Evolutionary conservation across 1,140 invertebrate genomes (phyloP).

Genomic region (Lucilia cuprina): DNA sequence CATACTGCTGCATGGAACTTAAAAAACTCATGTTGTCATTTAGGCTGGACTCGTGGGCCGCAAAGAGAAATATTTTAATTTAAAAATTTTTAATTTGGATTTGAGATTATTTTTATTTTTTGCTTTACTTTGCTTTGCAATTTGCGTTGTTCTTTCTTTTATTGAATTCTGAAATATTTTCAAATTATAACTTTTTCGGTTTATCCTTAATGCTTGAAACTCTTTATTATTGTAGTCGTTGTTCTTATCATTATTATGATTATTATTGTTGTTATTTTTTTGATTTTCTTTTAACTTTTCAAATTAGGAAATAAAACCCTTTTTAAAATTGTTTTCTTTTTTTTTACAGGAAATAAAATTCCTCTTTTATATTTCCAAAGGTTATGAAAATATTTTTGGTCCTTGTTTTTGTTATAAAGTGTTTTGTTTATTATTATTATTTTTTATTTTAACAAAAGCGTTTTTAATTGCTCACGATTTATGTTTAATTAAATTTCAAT

Average conservation of each 20-base stretch:
- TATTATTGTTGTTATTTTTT: neutral
- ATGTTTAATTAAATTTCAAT: constrained; percentile 16
- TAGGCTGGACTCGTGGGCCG: neutral
- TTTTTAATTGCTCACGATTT: constrained; percentile 11
- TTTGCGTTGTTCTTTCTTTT: neutral
- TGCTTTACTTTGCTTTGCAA: neutral
- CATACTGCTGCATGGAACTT: constrained; percentile 80
- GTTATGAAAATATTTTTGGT: neutral
- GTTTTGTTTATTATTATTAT: neutral
- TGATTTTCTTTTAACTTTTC: neutral
- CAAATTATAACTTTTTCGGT: no score
- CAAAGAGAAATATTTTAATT: neutral
- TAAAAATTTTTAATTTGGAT: neutral
- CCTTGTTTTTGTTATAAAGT: no score
- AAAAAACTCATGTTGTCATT: constrained; percentile 79
- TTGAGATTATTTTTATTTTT: neutral
- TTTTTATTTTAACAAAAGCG: neutral
- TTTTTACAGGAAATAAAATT: neutral
- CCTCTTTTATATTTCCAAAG: neutral
- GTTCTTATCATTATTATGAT: no score
- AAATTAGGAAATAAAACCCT: neutral
- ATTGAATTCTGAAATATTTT: no score
- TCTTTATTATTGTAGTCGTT: neutral
- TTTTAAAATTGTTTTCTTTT: neutral
- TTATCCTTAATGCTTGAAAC: neutral